Evolutionary conservation across 1,140 invertebrate genomes (phyloP).

Genomic region (Drosophila littoralis): DNA sequence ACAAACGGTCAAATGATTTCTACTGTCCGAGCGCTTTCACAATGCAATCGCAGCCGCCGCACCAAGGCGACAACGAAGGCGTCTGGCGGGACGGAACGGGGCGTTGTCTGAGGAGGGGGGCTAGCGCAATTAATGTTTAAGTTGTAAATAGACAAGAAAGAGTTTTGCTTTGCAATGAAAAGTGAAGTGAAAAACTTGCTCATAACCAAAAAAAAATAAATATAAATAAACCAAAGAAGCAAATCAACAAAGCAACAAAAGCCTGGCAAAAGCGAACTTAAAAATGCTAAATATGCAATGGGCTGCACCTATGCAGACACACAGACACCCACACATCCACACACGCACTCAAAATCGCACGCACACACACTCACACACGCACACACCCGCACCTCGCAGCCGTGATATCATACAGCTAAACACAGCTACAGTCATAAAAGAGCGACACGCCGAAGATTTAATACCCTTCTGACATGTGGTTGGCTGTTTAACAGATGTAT

Average conservation of each 20-base stretch:
- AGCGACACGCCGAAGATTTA: too few relatives aligned
- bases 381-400: conserved; percentile 24
- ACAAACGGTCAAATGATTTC: conserved; percentile 80
- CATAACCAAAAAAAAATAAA: conserved; percentile 30
- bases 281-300: conserved; percentile 39
- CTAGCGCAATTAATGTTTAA: conserved; percentile 74
- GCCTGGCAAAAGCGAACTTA: conserved; percentile 3
- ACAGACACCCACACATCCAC: neutral
- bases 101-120: conserved; percentile 22
- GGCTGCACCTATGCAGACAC: conserved; percentile 30
- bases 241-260: conserved; percentile 23
- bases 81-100: conserved; percentile 12
- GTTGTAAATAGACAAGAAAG: conserved; percentile 75
- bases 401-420: conserved; percentile 34
- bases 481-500: neutral
- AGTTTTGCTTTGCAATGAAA: conserved; percentile 60
- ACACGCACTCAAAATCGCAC: neutral
- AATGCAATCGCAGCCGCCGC: conserved; percentile 33
- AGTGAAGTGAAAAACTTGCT: conserved; percentile 55
- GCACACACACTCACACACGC: neutral
- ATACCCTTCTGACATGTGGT: too few relatives aligned
- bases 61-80: conserved; percentile 6
- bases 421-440: neutral
- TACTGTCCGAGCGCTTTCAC: conserved; percentile 73
- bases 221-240: conserved; percentile 5